Base-by-base conservation (phyloP, 2,888 invertebrate species). In the Ypsolopha sequella region DNA sequence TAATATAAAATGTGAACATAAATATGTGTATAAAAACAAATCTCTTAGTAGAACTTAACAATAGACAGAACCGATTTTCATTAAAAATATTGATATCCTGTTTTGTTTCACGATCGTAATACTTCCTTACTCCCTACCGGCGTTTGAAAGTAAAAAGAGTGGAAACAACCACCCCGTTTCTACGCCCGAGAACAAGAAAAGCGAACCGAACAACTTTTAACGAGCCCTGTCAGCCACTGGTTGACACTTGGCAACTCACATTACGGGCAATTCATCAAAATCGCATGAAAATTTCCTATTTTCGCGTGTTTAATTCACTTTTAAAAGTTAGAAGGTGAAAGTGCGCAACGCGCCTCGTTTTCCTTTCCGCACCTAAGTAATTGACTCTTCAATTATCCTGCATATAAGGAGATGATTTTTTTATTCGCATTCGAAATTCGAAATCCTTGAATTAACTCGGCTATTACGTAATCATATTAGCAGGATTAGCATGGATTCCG, bases 231-330 rank as follows among this genome's bases (percentile, higher is more conserved):
- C 48, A 39, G 38, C 46, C 54, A 50, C 14, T 53, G 46, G 60
- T 60, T 59, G 60, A 58, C 61, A 65, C 63, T 62, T 60, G 58
- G 56, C 58, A 68, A 72, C 65, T 70, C 68, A 61, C 71, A 69
- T 76, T 76, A 75, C 64, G 55, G 67, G 72, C 71, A 76, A 77
- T 79, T 77, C 77, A 76, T 77, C 78, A 79, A 69, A 70, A 66
- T 59, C 61, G 56, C 48, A 55, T 57, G 51, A 59, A 69, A 68
- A 63, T 72, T 73, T 65, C 61, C 55, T 67, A 64, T 68, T 73
- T 72, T 67, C 69, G 60, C 68, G 61, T 66, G 64, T 70, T 75
- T 75, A 70, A 73, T 73, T 71, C 68, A 65, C 63, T 72, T 69
- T 65, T 61, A 55, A 55, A 61, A 63, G 60, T 62, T 63, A 7